Conservation (phyloP, 2,797 vertebrate genomes). For the Echiichthys vipera region DNA sequence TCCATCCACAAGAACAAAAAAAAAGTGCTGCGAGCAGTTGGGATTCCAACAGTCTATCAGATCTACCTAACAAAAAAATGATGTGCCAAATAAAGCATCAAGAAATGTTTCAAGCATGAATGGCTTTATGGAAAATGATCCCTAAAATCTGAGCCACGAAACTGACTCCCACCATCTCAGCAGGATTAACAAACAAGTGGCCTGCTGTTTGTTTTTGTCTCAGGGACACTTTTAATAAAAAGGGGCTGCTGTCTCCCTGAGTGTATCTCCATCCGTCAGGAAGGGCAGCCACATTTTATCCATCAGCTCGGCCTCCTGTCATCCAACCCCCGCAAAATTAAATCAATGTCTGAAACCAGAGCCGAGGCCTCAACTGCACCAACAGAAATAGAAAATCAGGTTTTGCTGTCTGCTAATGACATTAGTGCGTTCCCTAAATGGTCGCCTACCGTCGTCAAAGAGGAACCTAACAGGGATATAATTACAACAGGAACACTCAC, state of each 20-base stretch:
- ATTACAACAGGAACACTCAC: constrained; percentile 82
- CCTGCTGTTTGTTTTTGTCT: constrained; percentile 68
- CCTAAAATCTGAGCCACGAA: constrained; percentile 24
- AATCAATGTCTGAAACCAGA: constrained; percentile 92
- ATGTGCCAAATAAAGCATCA: no score
- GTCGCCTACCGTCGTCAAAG: constrained; percentile 79
- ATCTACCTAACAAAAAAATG: no score
- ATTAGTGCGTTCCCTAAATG: constrained; percentile 87
- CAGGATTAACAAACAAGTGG: constrained; percentile 48
- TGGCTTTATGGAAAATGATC: constrained; percentile 14
- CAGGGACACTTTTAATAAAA: constrained; percentile 81
- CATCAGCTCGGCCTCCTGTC: constrained; percentile 85
- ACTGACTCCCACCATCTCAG: constrained; percentile 12
- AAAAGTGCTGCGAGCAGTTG: neutral
- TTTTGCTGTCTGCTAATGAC: constrained; percentile 87
- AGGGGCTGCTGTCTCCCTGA: constrained; percentile 64
- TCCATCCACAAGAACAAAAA: neutral
- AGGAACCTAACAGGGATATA: constrained; percentile 84
- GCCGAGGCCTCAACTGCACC: constrained; percentile 84
- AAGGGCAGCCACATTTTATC: constrained; percentile 81
- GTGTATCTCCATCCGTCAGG: constrained; percentile 81
- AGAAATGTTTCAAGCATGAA: neutral
- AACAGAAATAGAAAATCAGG: constrained; percentile 91
- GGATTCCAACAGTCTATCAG: no score
- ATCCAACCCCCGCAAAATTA: constrained; percentile 86